Percentiles rank a stretch among this genome's conserved stretches.
These are phyloP conservation scores for Nebria brevicollis DNA, from an alignment of 2,888 invertebrate genomes.

Conservation along the genomic window DNA sequence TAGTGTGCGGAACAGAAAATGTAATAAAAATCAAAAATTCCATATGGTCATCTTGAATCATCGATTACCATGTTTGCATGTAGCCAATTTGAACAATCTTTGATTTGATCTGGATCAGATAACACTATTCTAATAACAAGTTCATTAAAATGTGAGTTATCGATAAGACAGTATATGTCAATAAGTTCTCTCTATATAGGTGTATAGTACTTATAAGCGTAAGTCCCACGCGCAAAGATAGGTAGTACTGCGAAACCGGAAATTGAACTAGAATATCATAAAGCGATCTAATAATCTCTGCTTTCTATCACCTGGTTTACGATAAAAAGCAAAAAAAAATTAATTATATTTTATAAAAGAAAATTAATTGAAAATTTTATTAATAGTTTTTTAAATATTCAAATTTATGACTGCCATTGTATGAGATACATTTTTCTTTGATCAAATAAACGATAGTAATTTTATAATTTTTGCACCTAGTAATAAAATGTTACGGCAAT, in stretches of 20 bases:
- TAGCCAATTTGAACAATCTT: background rate
- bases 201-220: background rate
- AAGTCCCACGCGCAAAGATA: constrained; percentile 21
- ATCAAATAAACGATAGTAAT: too few species aligned
- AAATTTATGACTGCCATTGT: too few species aligned
- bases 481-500: too few species aligned
- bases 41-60: constrained; percentile 10
- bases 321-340: background rate
- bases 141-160: constrained; percentile 39
- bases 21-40: background rate
- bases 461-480: too few species aligned
- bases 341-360: background rate
- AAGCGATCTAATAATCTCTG: constrained; percentile 34
- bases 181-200: constrained; percentile 21
- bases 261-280: constrained; percentile 36
- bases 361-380: too few species aligned
- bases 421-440: too few species aligned
- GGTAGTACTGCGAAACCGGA: constrained; percentile 20
- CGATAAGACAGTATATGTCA: constrained; percentile 32
- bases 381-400: too few species aligned
- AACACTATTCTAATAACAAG: constrained; percentile 24
- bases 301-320: constrained; percentile 32
- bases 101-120: constrained; percentile 38
- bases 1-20: background rate
- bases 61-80: constrained; percentile 11